These are phyloP conservation scores for Tetranychus urticae DNA, from an alignment of 1,140 invertebrate genomes.

Conservation along the genomic window DNA sequence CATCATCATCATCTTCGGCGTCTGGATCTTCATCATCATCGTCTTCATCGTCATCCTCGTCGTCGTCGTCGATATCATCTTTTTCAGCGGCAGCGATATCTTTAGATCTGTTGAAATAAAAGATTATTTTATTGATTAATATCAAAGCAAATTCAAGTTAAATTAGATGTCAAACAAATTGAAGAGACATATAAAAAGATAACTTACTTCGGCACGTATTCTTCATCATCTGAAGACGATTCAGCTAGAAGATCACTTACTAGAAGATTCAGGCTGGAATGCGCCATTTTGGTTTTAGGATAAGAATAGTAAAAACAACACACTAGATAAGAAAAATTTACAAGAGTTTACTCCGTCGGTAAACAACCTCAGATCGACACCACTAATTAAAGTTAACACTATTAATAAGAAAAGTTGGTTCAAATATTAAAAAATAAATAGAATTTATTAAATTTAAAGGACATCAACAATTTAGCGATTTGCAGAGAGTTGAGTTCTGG, in stretches of 20 bases:
- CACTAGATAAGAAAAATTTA: too few relatives aligned
- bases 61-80: constrained; percentile 15
- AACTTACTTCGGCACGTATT: constrained; percentile 8
- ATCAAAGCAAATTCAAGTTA: too few relatives aligned
- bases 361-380: too few relatives aligned
- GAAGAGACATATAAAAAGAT: background rate
- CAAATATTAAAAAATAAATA: too few relatives aligned
- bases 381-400: too few relatives aligned
- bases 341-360: too few relatives aligned
- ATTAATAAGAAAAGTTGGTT: too few relatives aligned
- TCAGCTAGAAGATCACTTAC: background rate
- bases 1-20: constrained; percentile 9
- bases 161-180: too few relatives aligned
- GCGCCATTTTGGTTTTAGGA: constrained; percentile 56
- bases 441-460: too few relatives aligned
- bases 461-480: too few relatives aligned
- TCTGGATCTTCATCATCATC: constrained; percentile 4
- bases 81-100: constrained; percentile 13
- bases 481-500: too few relatives aligned
- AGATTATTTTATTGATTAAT: too few relatives aligned
- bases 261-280: constrained; percentile 21
- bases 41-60: constrained; percentile 12
- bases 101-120: constrained; percentile 7
- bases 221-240: constrained; percentile 16
- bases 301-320: constrained; percentile 23